Evolutionary conservation across 2,888 invertebrate species (phyloP).

Genomic region (Agriopis leucophaearia): DNA sequence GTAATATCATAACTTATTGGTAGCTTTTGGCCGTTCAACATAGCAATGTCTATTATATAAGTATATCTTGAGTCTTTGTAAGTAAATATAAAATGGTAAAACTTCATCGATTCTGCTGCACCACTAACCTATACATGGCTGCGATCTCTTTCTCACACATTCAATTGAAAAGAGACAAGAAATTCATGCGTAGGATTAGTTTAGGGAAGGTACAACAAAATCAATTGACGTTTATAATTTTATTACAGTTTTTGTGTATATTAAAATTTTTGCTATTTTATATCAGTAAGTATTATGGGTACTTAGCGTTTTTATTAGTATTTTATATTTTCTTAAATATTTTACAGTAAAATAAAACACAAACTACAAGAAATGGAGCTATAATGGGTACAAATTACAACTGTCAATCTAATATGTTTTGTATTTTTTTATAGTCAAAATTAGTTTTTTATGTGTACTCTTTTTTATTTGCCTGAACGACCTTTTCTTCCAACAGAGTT

Average conservation of each 20-base stretch:
- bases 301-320: neutral
- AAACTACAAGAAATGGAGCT: conserved; percentile 6
- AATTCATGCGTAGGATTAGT: too few relatives aligned
- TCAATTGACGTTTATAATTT: neutral
- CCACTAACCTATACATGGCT: neutral
- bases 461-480: conserved; percentile 50
- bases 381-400: conserved; percentile 45
- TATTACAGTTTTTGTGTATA: conserved; percentile 6
- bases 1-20: conserved; percentile 5
- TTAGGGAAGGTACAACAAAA: neutral
- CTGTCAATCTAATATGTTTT: conserved; percentile 40
- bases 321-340: conserved; percentile 5
- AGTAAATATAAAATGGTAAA: conserved; percentile 1
- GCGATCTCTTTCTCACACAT: neutral
- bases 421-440: conserved; percentile 49
- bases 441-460: conserved; percentile 46
- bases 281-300: neutral
- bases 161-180: neutral
- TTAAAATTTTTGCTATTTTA: neutral
- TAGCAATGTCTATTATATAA: conserved; percentile 6
- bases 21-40: conserved; percentile 5
- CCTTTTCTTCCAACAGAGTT: conserved; percentile 36
- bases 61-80: conserved; percentile 6
- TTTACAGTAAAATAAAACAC: conserved; percentile 13
- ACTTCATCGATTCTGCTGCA: neutral